phyloP scores from a whole-genome alignment of 2,797 vertebrate species.

The Eurystomus glaucurus region DNA sequence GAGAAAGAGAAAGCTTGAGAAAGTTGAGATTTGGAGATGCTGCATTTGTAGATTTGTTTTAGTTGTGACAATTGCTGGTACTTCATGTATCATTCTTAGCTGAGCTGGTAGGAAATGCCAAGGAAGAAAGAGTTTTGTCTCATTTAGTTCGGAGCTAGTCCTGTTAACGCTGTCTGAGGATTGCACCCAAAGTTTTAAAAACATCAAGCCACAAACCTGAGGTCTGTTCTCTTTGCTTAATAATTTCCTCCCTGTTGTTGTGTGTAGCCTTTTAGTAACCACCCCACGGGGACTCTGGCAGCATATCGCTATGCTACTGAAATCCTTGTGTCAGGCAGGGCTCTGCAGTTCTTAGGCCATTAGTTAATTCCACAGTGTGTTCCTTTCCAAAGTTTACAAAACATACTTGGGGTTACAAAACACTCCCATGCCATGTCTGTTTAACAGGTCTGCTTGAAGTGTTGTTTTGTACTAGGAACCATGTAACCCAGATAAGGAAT shows the following conservation, averaged over 20 bases:
- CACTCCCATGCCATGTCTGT: not conserved
- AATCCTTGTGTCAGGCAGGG: not conserved
- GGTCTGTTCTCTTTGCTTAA: fast-evolving
- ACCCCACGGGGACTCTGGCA: fast-evolving
- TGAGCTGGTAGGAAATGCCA: not conserved
- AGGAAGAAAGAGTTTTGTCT: not conserved
- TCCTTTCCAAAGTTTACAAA: not conserved
- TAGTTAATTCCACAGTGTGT: not conserved
- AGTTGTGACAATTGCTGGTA: not conserved
- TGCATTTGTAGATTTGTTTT: not conserved
- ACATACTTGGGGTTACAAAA: not conserved
- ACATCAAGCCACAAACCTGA: not conserved
- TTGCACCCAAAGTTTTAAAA: not conserved
- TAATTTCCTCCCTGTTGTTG: fast-evolving
- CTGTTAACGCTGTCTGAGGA: not conserved
- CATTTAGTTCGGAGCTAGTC: not conserved
- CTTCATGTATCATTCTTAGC: not conserved
- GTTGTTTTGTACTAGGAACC: not conserved
- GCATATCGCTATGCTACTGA: not conserved
- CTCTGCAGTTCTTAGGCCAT: not conserved
- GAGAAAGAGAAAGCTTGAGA: not conserved
- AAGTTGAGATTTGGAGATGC: not conserved
- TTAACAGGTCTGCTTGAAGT: not conserved
- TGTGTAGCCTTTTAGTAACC: not conserved
- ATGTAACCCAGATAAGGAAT: not conserved